Evolutionary conservation across 1,140 invertebrate species (phyloP).

Genomic region (Eumeta japonica): DNA sequence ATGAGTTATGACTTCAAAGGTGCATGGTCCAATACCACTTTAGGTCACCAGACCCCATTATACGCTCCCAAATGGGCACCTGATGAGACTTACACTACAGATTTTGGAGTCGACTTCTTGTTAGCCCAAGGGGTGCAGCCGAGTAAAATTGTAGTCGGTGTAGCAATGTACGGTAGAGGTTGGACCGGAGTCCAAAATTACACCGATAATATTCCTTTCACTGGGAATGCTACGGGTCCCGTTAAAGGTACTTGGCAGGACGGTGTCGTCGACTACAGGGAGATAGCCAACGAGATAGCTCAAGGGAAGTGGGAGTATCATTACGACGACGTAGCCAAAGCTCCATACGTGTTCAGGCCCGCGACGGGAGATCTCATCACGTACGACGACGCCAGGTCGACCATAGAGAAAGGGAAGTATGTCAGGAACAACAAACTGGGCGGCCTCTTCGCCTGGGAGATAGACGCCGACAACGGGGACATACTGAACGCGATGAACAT

Average conservation of each 20-base stretch:
- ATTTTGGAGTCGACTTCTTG: conserved; percentile 41
- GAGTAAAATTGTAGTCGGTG: conserved; percentile 47
- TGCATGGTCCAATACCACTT: conserved; percentile 46
- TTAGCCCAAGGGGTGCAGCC: conserved; percentile 44
- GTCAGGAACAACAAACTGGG: conserved; percentile 46
- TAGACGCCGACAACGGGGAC: conserved; percentile 47
- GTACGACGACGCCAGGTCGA: conserved; percentile 43
- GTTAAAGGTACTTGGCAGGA: conserved; percentile 49
- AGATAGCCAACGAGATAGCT: conserved; percentile 44
- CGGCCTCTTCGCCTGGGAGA: conserved; percentile 47
- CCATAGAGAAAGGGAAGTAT: conserved; percentile 47
- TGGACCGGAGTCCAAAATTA: conserved; percentile 46
- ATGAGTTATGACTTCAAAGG: conserved; percentile 53
- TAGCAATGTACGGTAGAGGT: conserved; percentile 47
- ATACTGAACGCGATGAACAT: conserved; percentile 49
- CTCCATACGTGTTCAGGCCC: conserved; percentile 40
- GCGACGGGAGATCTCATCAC: conserved; percentile 43
- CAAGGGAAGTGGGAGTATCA: conserved; percentile 43
- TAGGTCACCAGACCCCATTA: conserved; percentile 40
- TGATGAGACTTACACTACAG: conserved; percentile 47
- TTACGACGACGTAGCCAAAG: conserved; percentile 44
- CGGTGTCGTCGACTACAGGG: conserved; percentile 47
- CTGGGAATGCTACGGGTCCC: conserved; percentile 39
- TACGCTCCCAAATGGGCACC: conserved; percentile 41
- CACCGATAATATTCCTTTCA: conserved; percentile 35